Evolutionary conservation across 2,113 vertebrate genomes (phyloP), one percentile per base, ranked within the genome.

Genomic region (Rhabdomys dilectus): DNA sequence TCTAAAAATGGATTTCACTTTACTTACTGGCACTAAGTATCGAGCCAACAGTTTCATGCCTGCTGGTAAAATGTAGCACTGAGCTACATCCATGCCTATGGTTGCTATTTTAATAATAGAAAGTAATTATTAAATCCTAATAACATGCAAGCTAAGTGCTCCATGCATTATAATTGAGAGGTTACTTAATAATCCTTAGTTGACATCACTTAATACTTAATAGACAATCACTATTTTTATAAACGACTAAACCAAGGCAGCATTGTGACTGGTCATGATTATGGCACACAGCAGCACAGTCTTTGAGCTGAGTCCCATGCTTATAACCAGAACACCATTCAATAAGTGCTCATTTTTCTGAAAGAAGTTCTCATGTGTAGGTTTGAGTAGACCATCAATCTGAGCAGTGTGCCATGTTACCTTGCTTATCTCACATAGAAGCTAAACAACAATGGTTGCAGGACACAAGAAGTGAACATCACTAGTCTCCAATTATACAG

Each of bases 391-490:
- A 73, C 29, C 39, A 36, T n/a, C 4, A 1, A 5, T 53, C 22
- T 64, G 66, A 8, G n/a, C 2, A 21, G 2, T 56, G 3, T 26
- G 17, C 31, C 58, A 31, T 66, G 36, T 64, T 24, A 8, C 66
- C n/a, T 78, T 64, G 45, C n/a, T 48, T 62, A 24, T 85, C 3
- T 93, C 96, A 95, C 12, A 72, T 73, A 85, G 26, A 86, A 98
- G 98, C 95, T 98, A 53, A 97, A 98, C 24, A 91, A 58, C 84
- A 95, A 0, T 21, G 98, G 98, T 1, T 98, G 98, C 91, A 92
- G 76, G 93, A 98, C 98, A 88, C 53, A 5, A 76, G 58, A 96
- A 70, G 94, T 98, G 58, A 96, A 39, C 72, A 98, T 97, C 8
- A 98, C 96, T 51, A 1, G 89, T 7, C 98, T 98, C 84, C 97